These are phyloP conservation scores for Bombus waltoni DNA, from an alignment of 1,140 invertebrate species.

Conservation along the genomic window DNA sequence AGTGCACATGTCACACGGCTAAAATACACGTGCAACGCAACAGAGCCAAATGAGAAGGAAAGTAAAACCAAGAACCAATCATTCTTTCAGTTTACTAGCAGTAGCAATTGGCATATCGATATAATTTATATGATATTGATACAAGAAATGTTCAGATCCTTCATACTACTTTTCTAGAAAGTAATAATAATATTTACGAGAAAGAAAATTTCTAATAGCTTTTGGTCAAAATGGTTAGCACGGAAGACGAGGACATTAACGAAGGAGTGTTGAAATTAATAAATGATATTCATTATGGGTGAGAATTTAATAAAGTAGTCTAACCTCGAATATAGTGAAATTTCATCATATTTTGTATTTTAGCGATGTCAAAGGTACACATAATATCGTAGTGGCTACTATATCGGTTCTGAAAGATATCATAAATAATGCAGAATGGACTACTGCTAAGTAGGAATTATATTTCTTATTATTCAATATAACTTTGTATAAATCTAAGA, in stretches of 20 bases:
- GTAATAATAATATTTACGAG: neutral
- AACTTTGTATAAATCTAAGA: neutral
- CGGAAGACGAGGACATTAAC: conserved; percentile 62
- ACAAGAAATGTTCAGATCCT: neutral
- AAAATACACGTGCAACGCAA: conserved; percentile 45
- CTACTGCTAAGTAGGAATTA: conserved; percentile 84
- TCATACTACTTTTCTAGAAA: too few species aligned
- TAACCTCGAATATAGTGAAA: conserved; percentile 36
- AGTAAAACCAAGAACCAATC: conserved; percentile 12
- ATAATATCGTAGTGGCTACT: conserved; percentile 85
- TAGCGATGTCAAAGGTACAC: conserved; percentile 84
- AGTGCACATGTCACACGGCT: conserved; percentile 30
- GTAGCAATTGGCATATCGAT: neutral
- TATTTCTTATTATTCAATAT: neutral
- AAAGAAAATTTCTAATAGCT: neutral
- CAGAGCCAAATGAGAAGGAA: neutral
- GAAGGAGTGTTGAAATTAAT: conserved; percentile 71
- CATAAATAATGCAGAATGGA: conserved; percentile 84
- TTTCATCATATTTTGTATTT: conserved; percentile 63
- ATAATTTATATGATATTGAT: neutral
- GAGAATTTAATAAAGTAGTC: conserved; percentile 33
- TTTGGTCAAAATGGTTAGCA: conserved; percentile 63
- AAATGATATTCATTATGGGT: conserved; percentile 77
- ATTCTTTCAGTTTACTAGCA: neutral
- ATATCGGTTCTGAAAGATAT: conserved; percentile 85